Conservation (phyloP, 2,888 invertebrate species). For the Drosophila colorata region DNA sequence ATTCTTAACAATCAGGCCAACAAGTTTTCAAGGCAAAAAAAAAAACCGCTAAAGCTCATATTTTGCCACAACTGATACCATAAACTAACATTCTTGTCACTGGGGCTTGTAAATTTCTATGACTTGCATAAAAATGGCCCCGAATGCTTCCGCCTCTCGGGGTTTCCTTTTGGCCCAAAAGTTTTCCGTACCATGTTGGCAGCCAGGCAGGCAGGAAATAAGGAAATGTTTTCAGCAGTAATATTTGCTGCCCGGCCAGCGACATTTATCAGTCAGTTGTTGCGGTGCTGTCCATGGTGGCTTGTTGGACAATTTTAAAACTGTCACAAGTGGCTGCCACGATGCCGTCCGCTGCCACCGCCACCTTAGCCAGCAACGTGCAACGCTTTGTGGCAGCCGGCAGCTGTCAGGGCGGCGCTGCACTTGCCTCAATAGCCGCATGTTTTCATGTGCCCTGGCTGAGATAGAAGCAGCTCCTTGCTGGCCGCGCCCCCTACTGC, state of each 20-base stretch:
- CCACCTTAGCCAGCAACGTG: constrained; percentile 18
- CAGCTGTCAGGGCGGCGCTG: constrained; percentile 39
- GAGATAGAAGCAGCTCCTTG: constrained; percentile 41
- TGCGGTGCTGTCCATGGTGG: constrained; percentile 61
- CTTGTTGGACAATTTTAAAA: constrained; percentile 81
- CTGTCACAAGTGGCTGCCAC: constrained; percentile 74
- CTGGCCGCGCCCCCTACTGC: constrained; percentile 1
- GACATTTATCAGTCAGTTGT: constrained; percentile 82
- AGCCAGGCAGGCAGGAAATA: constrained; percentile 54
- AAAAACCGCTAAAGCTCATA: constrained; percentile 18
- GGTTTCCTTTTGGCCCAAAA: constrained; percentile 81
- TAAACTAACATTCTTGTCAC: constrained; percentile 76
- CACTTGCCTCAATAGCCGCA: constrained; percentile 54
- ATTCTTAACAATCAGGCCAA: no score
- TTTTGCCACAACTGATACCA: constrained; percentile 43
- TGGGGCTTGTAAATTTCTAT: constrained; percentile 80
- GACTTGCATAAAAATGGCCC: constrained; percentile 80
- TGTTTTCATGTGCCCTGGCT: constrained; percentile 48
- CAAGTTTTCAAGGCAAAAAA: background rate
- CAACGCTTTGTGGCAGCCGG: constrained; percentile 32
- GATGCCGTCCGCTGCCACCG: background rate
- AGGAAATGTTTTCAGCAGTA: constrained; percentile 78
- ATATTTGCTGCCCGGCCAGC: constrained; percentile 77
- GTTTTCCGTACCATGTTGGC: constrained; percentile 66
- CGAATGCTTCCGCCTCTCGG: constrained; percentile 75